Conservation (phyloP, 2,888 invertebrate species). For the Pseudococcus longispinus region DNA sequence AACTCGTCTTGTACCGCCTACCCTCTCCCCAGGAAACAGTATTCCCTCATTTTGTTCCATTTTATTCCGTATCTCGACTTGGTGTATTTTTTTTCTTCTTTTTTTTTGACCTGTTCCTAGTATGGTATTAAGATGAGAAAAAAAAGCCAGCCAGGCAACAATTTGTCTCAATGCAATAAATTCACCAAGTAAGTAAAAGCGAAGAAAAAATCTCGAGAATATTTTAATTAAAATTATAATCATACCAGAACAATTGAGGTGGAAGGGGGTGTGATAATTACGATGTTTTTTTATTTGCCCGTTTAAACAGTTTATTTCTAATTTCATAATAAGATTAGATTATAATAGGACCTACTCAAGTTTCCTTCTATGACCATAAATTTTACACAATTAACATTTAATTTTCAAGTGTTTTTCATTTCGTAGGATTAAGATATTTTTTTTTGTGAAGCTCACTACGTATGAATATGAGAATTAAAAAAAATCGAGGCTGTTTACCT, state of each 20-base stretch:
- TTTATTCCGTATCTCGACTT: neutral
- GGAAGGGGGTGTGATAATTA: neutral
- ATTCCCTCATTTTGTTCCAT: neutral
- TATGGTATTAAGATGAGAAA: neutral
- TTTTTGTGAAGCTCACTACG: neutral
- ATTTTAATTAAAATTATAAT: neutral
- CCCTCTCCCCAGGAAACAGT: neutral
- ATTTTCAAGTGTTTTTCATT: neutral
- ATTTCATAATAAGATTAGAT: neutral
- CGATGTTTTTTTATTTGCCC: neutral
- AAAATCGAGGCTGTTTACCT: too few species aligned
- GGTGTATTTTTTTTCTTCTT: neutral
- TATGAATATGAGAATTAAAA: too few species aligned
- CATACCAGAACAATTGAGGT: neutral
- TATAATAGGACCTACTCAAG: neutral
- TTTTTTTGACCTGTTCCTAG: slow-evolving; percentile 4
- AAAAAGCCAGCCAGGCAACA: neutral
- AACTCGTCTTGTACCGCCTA: neutral
- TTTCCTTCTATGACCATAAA: neutral
- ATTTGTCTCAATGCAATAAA: neutral
- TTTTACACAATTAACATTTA: neutral
- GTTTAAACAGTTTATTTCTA: neutral
- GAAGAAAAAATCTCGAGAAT: neutral
- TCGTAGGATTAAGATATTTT: neutral
- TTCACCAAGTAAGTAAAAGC: neutral